These are phyloP conservation scores for Agriotes lineatus DNA, from an alignment of 2,888 invertebrate species.

Conservation along the genomic window DNA sequence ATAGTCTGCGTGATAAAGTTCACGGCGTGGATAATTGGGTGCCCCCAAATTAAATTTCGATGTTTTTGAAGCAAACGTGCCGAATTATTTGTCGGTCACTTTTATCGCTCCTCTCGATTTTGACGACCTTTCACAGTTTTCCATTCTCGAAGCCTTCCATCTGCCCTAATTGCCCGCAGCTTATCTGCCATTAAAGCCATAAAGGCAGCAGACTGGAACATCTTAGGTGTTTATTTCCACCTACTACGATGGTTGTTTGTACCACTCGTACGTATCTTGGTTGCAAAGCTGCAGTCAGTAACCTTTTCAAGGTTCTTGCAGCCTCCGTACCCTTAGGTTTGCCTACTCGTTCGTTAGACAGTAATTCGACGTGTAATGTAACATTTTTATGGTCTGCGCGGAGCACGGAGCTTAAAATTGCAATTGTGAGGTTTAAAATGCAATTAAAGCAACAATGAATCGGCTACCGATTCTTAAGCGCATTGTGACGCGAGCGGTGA, in stretches of 20 bases:
- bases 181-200: constrained; percentile 5
- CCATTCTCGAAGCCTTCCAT: background rate
- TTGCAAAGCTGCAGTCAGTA: constrained; percentile 56
- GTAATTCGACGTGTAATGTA: constrained; percentile 8
- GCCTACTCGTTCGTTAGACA: constrained; percentile 15
- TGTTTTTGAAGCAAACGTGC: background rate
- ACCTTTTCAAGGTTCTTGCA: constrained; percentile 58
- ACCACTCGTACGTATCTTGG: constrained; percentile 9
- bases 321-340: constrained; percentile 25
- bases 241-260: constrained; percentile 20
- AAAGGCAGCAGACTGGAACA: constrained; percentile 33
- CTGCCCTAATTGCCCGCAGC: background rate
- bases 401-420: constrained; percentile 10
- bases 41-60: background rate
- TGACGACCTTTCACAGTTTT: constrained; percentile 12
- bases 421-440: constrained; percentile 4
- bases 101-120: background rate
- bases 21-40: background rate
- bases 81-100: background rate
- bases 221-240: constrained; percentile 34
- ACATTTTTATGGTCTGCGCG: constrained; percentile 19
- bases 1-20: background rate
- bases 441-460: constrained; percentile 23
- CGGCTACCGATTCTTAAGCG: background rate
- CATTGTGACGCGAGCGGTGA: background rate